A percentile compares a stretch with the other conserved stretches of the same genome.
Conservation (phyloP, 64 coral and sea anemone genomes). For the Porites lutea region DNA sequence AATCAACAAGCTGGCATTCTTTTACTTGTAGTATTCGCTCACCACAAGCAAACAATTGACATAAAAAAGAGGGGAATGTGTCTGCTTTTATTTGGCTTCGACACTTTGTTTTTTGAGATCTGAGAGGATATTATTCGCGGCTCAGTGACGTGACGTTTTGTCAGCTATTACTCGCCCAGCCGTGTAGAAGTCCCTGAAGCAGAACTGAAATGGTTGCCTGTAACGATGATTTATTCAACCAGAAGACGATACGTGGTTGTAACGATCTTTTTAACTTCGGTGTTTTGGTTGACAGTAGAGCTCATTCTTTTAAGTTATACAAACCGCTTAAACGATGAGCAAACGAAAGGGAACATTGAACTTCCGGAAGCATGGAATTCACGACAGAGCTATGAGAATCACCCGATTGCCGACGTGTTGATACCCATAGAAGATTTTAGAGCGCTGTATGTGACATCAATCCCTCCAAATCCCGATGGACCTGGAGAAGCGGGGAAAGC, state of each 20-base stretch:
- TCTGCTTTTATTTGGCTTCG: neutral
- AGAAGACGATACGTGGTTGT: slow-evolving; percentile 77
- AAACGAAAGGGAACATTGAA: slow-evolving; percentile 15
- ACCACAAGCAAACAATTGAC: slow-evolving; percentile 22
- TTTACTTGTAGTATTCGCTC: neutral
- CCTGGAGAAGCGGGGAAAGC: slow-evolving; percentile 68
- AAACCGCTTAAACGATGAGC: slow-evolving; percentile 66
- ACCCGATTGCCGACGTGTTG: neutral
- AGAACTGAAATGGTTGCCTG: slow-evolving; percentile 2
- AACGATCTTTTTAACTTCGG: slow-evolving; percentile 85
- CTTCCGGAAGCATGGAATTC: slow-evolving; percentile 20
- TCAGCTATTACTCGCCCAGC: neutral
- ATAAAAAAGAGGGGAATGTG: neutral
- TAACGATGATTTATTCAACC: slow-evolving; percentile 68
- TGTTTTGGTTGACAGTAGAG: slow-evolving; percentile 85
- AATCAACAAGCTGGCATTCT: neutral
- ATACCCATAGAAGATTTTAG: slow-evolving; percentile 67
- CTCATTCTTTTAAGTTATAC: slow-evolving; percentile 78
- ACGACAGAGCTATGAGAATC: neutral
- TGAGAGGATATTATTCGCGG: neutral
- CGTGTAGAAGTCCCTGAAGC: neutral
- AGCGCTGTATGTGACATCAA: slow-evolving; percentile 59
- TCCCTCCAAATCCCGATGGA: slow-evolving; percentile 50
- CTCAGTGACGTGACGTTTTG: neutral
- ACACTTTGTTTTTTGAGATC: neutral